Evolutionary conservation across 2,113 vertebrate genomes (phyloP).

Genomic region (Neogobius melanostomus): DNA sequence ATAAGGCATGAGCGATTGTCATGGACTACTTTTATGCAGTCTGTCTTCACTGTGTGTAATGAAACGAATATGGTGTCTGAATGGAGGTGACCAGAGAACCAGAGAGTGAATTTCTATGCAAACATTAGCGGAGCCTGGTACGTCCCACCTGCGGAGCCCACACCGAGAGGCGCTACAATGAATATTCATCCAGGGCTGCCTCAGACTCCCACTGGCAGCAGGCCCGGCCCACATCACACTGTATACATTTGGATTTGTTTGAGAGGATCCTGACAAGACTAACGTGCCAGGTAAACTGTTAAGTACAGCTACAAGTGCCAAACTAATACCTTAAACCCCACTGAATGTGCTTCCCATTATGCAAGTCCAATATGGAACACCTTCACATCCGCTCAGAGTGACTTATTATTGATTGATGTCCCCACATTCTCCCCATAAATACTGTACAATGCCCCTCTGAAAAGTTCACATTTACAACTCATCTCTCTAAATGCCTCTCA

Average conservation of each 20-base stretch:
- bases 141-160: conserved; percentile 51
- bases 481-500: too few species aligned
- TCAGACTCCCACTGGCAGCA: conserved; percentile 20
- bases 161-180: conserved; percentile 42
- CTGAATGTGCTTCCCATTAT: too few species aligned
- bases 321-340: not conserved
- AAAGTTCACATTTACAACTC: too few species aligned
- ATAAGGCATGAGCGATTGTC: conserved; percentile 22
- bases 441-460: too few species aligned
- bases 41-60: conserved; percentile 21
- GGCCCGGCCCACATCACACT: conserved; percentile 31
- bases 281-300: not conserved
- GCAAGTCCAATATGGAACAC: too few species aligned
- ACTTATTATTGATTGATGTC: too few species aligned
- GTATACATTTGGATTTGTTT: conserved; percentile 23
- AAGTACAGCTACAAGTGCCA: not conserved
- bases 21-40: conserved; percentile 1
- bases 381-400: too few species aligned
- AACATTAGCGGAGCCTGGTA: conserved; percentile 25
- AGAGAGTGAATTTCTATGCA: conserved; percentile 13
- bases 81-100: conserved; percentile 15
- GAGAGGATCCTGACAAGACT: not conserved
- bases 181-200: conserved; percentile 56
- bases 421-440: too few species aligned
- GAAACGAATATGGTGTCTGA: conserved; percentile 19